Conservation (phyloP, 2,113 vertebrate genomes). For the Hemiscyllium ocellatum region DNA sequence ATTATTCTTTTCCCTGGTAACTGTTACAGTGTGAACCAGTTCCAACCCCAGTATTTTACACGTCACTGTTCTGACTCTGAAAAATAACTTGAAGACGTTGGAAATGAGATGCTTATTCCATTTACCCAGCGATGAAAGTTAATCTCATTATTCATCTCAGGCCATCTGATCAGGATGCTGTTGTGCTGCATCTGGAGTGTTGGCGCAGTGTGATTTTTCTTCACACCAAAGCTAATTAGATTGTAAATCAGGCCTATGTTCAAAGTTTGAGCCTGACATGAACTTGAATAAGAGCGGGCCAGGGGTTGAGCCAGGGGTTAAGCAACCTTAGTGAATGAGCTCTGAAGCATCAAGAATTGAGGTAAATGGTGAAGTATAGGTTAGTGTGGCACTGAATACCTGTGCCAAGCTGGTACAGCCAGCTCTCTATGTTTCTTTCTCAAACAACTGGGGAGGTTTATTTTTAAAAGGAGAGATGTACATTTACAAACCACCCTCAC, state of each 20-base stretch:
- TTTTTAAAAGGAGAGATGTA: not conserved
- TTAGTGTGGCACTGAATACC: not conserved
- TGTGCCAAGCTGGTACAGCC: not conserved
- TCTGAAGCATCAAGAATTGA: not conserved
- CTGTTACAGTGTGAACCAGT: not conserved
- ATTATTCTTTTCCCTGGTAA: too few relatives aligned
- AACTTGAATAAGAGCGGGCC: not conserved
- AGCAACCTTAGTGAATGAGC: not conserved
- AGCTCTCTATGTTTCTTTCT: not conserved
- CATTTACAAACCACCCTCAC: not conserved
- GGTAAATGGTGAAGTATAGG: not conserved
- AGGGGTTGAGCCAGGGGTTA: not conserved
- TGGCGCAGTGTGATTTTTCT: not conserved
- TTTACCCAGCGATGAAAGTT: not conserved
- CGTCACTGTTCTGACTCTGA: not conserved
- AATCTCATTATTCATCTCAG: not conserved
- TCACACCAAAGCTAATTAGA: not conserved
- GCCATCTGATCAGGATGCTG: not conserved
- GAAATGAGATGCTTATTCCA: not conserved
- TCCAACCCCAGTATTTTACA: not conserved
- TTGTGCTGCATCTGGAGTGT: not conserved
- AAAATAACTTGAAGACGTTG: too few relatives aligned
- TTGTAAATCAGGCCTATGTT: not conserved
- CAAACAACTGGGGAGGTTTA: not conserved
- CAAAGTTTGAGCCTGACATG: not conserved